Evolutionary conservation across 1,140 invertebrate species (phyloP).

Genomic region (Leptestheria dahalacensis): DNA sequence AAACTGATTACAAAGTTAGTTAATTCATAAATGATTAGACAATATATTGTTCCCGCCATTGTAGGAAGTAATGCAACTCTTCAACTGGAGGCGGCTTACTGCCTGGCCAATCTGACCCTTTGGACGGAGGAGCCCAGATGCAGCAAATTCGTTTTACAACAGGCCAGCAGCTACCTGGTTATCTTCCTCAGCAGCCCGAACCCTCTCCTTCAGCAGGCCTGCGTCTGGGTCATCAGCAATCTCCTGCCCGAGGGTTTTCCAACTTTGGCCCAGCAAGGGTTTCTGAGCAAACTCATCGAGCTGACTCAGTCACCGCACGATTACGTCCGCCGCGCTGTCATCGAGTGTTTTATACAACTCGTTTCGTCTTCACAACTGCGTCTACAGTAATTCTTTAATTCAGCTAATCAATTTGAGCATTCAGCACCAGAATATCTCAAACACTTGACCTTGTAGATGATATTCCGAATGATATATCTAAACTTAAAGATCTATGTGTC

Average conservation of each 20-base stretch:
- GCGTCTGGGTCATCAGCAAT: constrained; percentile 7
- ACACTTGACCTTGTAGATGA: too few species aligned
- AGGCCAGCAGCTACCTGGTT: constrained; percentile 2
- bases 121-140: constrained; percentile 9
- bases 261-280: background rate
- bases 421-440: too few species aligned
- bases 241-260: background rate
- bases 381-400: too few species aligned
- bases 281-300: background rate
- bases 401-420: too few species aligned
- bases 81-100: constrained; percentile 14
- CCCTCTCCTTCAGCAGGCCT: constrained; percentile 9
- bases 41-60: too few species aligned
- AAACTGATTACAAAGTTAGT: too few species aligned
- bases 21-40: too few species aligned
- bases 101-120: constrained; percentile 4
- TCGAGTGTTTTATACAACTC: constrained; percentile 7
- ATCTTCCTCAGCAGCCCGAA: constrained; percentile 5
- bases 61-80: constrained; percentile 1
- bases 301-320: background rate
- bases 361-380: constrained; percentile 2
- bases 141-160: background rate
- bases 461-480: too few species aligned
- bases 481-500: too few species aligned
- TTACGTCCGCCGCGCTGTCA: constrained; percentile 1